Percentiles rank a stretch among this genome's conserved stretches.
These are phyloP conservation scores for Mastigias papua DNA, from an alignment of 30 jellyfish, hydroid and myxozoan species.

Conservation along the genomic window DNA sequence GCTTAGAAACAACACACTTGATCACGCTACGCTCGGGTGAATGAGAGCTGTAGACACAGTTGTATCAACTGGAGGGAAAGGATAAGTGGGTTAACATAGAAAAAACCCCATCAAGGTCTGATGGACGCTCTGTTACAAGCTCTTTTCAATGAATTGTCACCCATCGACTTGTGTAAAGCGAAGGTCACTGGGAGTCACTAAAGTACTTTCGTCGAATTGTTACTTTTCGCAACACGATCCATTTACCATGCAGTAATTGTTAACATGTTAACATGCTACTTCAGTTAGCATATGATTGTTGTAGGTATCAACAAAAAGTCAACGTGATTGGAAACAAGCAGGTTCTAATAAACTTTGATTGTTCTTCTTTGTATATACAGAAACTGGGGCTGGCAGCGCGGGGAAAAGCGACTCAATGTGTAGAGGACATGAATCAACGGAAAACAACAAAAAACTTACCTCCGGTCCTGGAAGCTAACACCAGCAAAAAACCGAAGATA, in stretches of 20 bases:
- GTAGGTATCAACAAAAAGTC: not conserved
- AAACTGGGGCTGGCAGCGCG: not conserved
- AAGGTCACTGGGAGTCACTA: not conserved
- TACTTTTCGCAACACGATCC: constrained; percentile 4
- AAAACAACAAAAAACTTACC: not conserved
- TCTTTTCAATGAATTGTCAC: not conserved
- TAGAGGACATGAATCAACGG: not conserved
- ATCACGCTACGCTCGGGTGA: not conserved
- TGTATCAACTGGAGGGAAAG: not conserved
- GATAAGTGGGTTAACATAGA: too few relatives aligned
- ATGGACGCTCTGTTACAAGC: not conserved
- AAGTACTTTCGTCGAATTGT: not conserved
- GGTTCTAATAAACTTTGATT: not conserved
- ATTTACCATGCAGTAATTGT: not conserved
- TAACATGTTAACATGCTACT: not conserved
- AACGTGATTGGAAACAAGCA: not conserved
- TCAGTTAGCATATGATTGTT: not conserved
- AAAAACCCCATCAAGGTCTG: not conserved
- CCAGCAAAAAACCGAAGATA: not conserved
- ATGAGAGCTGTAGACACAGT: not conserved
- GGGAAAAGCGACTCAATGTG: not conserved
- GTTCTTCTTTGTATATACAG: not conserved
- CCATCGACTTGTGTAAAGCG: not conserved
- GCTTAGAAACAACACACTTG: not conserved
- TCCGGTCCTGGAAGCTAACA: not conserved